A percentile compares a stretch with the other conserved stretches of the same genome.
Conservation (phyloP, 2,888 invertebrate genomes). For the Lasioglossum villosulum region DNA sequence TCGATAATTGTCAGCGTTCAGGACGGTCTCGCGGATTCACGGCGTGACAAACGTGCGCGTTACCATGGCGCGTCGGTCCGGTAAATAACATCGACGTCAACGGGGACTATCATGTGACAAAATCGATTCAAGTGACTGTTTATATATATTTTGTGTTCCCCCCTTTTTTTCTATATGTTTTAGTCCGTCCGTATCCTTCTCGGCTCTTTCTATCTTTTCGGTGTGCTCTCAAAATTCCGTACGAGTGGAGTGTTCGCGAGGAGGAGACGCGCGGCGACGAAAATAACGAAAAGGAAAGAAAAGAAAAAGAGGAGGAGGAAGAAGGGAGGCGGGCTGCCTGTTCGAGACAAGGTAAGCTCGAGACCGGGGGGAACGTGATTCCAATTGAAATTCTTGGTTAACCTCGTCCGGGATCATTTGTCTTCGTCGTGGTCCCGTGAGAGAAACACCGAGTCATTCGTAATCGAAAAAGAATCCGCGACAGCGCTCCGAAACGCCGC, state of each 20-base stretch:
- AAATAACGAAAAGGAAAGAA: constrained; percentile 9
- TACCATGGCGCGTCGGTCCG: constrained; percentile 68
- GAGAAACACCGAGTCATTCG: constrained; percentile 64
- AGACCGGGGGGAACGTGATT: constrained; percentile 62
- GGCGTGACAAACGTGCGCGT: constrained; percentile 52
- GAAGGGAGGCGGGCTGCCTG: constrained; percentile 38
- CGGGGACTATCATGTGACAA: constrained; percentile 79
- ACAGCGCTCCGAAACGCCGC: constrained; percentile 26
- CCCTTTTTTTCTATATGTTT: constrained; percentile 70
- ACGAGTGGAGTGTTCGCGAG: constrained; percentile 58
- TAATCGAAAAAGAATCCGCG: constrained; percentile 61
- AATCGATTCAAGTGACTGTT: constrained; percentile 80
- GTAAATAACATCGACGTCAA: constrained; percentile 75
- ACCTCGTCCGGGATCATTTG: constrained; percentile 64
- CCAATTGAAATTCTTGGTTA: constrained; percentile 67
- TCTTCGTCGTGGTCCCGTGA: constrained; percentile 62
- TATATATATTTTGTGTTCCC: constrained; percentile 70
- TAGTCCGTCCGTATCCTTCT: constrained; percentile 45
- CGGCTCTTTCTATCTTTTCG: constrained; percentile 44
- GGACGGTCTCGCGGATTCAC: constrained; percentile 48
- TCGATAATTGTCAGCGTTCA: constrained; percentile 30
- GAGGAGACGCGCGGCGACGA: constrained; percentile 25
- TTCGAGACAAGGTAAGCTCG: constrained; percentile 67
- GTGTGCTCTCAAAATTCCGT: constrained; percentile 69
- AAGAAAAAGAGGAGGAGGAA: constrained; percentile 6